Conservation (phyloP, 2,113 vertebrate genomes). For the Charadrius vociferus region DNA sequence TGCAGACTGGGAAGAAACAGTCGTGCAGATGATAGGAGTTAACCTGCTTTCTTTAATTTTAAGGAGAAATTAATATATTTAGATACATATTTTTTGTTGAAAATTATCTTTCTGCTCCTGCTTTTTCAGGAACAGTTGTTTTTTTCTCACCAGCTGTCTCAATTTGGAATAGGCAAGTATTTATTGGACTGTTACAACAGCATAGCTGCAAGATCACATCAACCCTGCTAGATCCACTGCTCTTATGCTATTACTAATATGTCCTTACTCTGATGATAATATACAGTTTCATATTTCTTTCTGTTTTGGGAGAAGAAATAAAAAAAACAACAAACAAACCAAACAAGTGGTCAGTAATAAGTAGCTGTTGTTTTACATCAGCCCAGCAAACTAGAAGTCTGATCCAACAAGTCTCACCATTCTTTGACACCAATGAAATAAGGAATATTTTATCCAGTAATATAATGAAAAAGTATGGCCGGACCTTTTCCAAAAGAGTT, state of each 20-base stretch:
- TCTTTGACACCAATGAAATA: not conserved
- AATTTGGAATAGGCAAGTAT: not conserved
- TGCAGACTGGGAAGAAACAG: not conserved
- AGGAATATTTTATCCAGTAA: not conserved
- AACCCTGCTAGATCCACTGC: not conserved
- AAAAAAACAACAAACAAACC: fast-evolving
- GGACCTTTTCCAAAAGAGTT: not conserved
- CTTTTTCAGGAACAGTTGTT: not conserved
- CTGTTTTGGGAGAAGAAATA: not conserved
- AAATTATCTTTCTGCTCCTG: not conserved
- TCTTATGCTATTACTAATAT: not conserved
- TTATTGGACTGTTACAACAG: not conserved
- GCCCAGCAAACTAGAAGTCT: not conserved
- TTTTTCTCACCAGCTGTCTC: not conserved
- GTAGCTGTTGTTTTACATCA: not conserved
- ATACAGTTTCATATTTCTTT: not conserved
- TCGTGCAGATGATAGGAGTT: not conserved
- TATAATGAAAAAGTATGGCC: not conserved
- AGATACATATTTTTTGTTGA: not conserved
- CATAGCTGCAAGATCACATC: not conserved
- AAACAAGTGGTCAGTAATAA: not conserved
- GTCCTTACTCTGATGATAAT: not conserved
- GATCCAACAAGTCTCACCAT: not conserved
- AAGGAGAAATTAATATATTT: not conserved
- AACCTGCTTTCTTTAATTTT: not conserved